These are phyloP conservation scores for Phalera bucephala DNA, from an alignment of 2,888 invertebrate species.

Conservation along the genomic window DNA sequence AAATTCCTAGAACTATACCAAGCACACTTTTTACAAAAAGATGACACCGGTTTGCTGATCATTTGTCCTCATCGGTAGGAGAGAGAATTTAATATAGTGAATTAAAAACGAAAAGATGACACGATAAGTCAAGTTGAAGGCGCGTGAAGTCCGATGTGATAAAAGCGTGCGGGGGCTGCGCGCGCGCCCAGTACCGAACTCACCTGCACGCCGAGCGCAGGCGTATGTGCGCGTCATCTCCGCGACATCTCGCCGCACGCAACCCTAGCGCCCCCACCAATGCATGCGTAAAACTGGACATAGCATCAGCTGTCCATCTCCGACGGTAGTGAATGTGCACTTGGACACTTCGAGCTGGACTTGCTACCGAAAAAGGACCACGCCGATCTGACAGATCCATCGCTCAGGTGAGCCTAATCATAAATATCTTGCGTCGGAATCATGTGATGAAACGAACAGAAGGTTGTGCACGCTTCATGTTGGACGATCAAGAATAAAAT, in stretches of 20 bases:
- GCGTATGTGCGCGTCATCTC: slow-evolving; percentile 41
- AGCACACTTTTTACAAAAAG: no score
- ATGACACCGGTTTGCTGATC: no score
- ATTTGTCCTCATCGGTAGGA: no score
- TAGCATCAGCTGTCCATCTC: slow-evolving; percentile 48
- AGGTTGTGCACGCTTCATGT: slow-evolving; percentile 14
- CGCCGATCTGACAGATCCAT: slow-evolving; percentile 38
- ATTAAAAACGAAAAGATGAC: slow-evolving; percentile 32
- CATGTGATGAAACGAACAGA: slow-evolving; percentile 53
- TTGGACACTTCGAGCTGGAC: slow-evolving; percentile 39
- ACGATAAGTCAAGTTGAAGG: slow-evolving; percentile 74
- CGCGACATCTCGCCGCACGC: slow-evolving; percentile 39
- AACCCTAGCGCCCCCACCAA: slow-evolving; percentile 49
- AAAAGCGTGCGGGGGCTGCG: slow-evolving; percentile 66
- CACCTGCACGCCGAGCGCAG: slow-evolving; percentile 61
- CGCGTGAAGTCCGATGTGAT: slow-evolving; percentile 70
- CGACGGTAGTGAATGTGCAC: slow-evolving; percentile 66
- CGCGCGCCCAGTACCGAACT: slow-evolving; percentile 72
- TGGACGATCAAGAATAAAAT: slow-evolving; percentile 1
- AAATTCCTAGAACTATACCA: no score
- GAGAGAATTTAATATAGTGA: no score
- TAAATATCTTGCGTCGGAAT: slow-evolving; percentile 40
- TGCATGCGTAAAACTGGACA: slow-evolving; percentile 28
- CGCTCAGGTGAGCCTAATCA: slow-evolving; percentile 55
- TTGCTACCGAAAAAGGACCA: slow-evolving; percentile 42